Evolutionary conservation across 2,113 vertebrate genomes (phyloP).

Genomic region (Stictonetta naevosa): DNA sequence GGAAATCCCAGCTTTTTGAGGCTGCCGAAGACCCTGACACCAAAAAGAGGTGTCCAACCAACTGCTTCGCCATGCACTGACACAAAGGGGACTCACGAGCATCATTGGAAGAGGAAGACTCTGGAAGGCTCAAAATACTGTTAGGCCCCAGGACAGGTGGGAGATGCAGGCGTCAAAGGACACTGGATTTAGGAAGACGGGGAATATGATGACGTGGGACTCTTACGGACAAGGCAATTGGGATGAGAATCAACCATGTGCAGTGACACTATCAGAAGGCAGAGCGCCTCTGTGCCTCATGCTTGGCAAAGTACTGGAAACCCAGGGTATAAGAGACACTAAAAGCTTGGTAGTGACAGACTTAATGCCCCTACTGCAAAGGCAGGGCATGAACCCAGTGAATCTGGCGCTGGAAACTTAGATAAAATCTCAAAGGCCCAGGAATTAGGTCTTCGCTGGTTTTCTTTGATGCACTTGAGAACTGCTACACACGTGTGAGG

Average conservation of each 20-base stretch:
- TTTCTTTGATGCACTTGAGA: neutral
- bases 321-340: neutral
- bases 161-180: neutral
- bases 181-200: neutral
- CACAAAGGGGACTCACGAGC: neutral
- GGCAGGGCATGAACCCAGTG: neutral
- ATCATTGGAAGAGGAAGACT: rapidly evolving
- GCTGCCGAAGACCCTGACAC: neutral
- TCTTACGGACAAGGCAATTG: neutral
- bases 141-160: neutral
- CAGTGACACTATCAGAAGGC: rapidly evolving
- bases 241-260: neutral
- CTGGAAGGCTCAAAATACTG: rapidly evolving
- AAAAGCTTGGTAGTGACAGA: neutral
- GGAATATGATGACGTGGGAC: rapidly evolving
- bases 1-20: neutral
- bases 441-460: neutral
- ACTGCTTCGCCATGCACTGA: neutral
- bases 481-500: rapidly evolving
- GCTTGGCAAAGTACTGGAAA: neutral
- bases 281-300: neutral
- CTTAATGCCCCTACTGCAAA: neutral
- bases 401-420: rapidly evolving
- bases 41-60: neutral
- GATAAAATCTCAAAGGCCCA: neutral